Conservation (phyloP, 1,140 invertebrate genomes). For the Lucilia cuprina region DNA sequence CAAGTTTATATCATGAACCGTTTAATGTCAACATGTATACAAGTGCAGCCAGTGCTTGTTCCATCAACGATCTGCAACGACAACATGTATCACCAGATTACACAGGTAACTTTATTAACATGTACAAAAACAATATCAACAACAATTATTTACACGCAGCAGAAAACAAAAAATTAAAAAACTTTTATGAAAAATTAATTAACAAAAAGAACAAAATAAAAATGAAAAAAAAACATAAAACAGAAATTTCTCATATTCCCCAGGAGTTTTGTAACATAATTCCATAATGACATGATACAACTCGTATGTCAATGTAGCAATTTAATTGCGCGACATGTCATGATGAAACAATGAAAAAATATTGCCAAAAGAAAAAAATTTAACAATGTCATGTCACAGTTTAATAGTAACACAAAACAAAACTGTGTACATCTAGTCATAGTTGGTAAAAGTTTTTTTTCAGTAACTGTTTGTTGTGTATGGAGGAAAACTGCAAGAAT, state of each 20-base stretch:
- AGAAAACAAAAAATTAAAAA: background rate
- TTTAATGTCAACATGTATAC: conserved; percentile 64
- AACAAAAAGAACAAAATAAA: background rate
- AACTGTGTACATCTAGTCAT: background rate
- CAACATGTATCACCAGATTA: conserved; percentile 64
- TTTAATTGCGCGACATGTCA: conserved; percentile 17
- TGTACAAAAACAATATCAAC: background rate
- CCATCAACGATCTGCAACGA: conserved; percentile 61
- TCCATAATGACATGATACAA: conserved; percentile 12
- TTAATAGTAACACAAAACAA: background rate
- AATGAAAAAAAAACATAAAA: background rate
- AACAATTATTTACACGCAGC: background rate
- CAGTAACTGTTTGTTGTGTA: background rate
- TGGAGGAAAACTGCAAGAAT: background rate
- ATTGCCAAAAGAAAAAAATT: background rate
- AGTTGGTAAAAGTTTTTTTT: background rate
- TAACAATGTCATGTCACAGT: background rate
- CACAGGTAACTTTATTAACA: conserved; percentile 57
- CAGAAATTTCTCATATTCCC: background rate
- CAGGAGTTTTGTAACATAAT: conserved; percentile 8
- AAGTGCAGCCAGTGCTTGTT: conserved; percentile 61
- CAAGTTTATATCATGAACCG: conserved; percentile 64
- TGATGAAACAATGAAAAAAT: background rate
- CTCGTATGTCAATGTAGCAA: conserved; percentile 1
- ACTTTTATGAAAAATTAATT: conserved; percentile 16